Conservation (phyloP, 2,113 vertebrate species). For the Poecilia latipinna region DNA sequence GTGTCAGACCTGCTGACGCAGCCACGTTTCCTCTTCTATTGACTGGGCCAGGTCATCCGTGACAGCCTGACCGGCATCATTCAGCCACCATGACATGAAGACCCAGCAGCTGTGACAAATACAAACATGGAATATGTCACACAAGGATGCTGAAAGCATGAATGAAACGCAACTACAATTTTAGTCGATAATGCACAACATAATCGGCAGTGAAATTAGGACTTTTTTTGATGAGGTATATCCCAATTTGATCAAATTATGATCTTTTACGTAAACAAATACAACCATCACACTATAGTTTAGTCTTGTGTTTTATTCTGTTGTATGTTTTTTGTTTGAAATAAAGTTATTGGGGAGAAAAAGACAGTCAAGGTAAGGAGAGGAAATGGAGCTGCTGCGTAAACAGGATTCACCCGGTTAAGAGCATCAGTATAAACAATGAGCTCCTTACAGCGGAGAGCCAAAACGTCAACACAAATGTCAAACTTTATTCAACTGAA, state of each 20-base stretch:
- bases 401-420: too few relatives aligned
- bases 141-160: conserved; percentile 16
- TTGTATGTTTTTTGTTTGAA: too few relatives aligned
- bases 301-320: neutral
- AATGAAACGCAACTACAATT: neutral
- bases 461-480: too few relatives aligned
- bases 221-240: neutral
- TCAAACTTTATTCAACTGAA: too few relatives aligned
- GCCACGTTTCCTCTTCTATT: conserved; percentile 60
- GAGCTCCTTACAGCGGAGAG: too few relatives aligned
- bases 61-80: conserved; percentile 44
- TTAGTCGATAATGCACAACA: neutral
- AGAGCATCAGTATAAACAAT: too few relatives aligned
- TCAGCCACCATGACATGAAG: conserved; percentile 34
- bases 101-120: conserved; percentile 30
- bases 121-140: conserved; percentile 12
- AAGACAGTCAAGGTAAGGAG: too few relatives aligned
- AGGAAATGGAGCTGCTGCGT: too few relatives aligned
- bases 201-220: neutral
- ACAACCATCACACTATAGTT: neutral
- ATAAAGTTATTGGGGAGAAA: too few relatives aligned
- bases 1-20: conserved; percentile 55
- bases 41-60: conserved; percentile 63
- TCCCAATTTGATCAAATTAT: neutral
- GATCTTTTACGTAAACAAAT: neutral